Evolutionary conservation across 2,113 vertebrate species (phyloP), one percentile per base, ranked within the genome.

Genomic region (Epinephelus fuscoguttatus): DNA sequence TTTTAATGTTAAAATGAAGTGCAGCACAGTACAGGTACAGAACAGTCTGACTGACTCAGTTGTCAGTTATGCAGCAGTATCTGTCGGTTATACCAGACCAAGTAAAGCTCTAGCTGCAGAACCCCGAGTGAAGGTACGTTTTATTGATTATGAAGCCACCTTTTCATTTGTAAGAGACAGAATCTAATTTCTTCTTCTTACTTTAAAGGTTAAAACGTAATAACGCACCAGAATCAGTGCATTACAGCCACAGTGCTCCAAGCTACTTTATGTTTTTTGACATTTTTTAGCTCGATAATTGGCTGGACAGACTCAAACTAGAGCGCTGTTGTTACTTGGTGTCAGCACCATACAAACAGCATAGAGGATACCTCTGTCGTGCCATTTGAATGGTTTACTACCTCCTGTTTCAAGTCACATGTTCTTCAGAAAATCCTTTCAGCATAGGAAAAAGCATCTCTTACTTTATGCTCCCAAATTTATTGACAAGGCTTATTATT

Each of bases 361-460:
- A n/a, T 8, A 13, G 56, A 49, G n/a, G 47, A 62, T 23, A n/a
- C 19, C 69, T 42, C 7, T 27, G 27, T 62, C 78, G 11, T 50
- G 49, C 18, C 68, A 53, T 70, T 10, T 63, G 33, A 83, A 75
- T 27, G 45, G 72, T 13, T 55, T 75, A 69, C 82, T 89, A 91
- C 89, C 84, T 91, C 89, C 62, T 80, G 69, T 71, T 70, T 70
- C 57, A 30, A 72, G 56, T 78, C 25, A 53, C 6, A 4, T 15
- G 25, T 63, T 89, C 45, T 57, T 78, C 57, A 70, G 18, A 10
- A n/a, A 61, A 66, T 42, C 23, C 10, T 60, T 49, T 69, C 53
- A 75, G 70, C 14, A n/a, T 21, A 53, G 30, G 8, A 64, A 84
- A 17, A 57, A 33, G 8, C 45, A 45, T 33, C 55, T 75, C 62